phyloP scores from a whole-genome alignment of 2,888 invertebrate genomes.

The Andrena chrysosceles region DNA sequence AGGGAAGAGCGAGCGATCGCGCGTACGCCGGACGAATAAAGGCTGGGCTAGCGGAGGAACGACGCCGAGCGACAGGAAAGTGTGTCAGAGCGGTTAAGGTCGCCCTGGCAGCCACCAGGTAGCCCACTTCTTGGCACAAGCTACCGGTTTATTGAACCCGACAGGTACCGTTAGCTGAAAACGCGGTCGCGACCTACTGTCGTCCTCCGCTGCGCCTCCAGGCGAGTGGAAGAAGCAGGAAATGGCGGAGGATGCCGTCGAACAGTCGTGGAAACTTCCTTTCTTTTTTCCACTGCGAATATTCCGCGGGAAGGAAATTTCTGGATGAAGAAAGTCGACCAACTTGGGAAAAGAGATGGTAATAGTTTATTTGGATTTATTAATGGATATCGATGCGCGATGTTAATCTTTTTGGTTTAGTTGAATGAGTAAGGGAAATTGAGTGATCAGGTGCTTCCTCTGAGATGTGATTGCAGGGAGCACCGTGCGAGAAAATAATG shows the following conservation, averaged over 20 bases:
- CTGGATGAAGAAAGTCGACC: not conserved
- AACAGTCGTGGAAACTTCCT: conserved; percentile 6
- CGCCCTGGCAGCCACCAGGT: conserved; percentile 77
- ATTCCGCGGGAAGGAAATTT: not conserved
- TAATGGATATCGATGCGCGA: not conserved
- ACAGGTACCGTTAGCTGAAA: conserved; percentile 82
- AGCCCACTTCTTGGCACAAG: conserved; percentile 81
- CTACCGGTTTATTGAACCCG: conserved; percentile 81
- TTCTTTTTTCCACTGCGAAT: not conserved
- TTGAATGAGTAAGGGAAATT: too few species aligned
- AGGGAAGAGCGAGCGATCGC: conserved; percentile 15
- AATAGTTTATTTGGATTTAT: not conserved
- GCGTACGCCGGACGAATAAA: conserved; percentile 22
- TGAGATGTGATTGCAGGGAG: too few species aligned
- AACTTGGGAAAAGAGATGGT: not conserved
- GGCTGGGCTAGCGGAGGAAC: conserved; percentile 17
- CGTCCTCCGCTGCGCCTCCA: conserved; percentile 45
- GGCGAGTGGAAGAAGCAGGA: not conserved
- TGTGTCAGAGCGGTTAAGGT: conserved; percentile 82
- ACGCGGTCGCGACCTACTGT: conserved; percentile 84
- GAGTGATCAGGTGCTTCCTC: too few species aligned
- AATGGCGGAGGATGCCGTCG: not conserved
- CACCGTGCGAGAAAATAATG: conserved; percentile 1
- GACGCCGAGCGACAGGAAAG: conserved; percentile 72
- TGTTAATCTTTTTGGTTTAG: too few species aligned